Evolutionary conservation across 2,888 invertebrate species (phyloP).

Genomic region (Ecliptopera silaceata): DNA sequence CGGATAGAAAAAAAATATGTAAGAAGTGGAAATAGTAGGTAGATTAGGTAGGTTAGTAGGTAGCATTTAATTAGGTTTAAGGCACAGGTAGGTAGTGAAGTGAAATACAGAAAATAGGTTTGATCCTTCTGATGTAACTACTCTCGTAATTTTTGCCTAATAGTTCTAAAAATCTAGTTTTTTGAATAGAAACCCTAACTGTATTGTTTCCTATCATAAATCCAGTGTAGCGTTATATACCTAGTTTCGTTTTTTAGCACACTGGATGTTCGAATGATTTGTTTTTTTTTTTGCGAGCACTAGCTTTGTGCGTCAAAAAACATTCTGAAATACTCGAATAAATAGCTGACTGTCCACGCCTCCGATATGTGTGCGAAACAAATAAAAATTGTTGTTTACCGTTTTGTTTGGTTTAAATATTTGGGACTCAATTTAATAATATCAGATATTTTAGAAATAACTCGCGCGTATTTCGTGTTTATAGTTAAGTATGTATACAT

Average conservation of each 20-base stretch:
- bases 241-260: conserved; percentile 7
- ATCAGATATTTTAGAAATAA: no score
- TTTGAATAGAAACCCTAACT: not conserved
- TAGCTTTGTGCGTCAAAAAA: conserved; percentile 15
- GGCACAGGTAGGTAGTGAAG: no score
- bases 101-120: no score
- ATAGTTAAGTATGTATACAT: no score
- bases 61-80: no score
- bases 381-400: not conserved
- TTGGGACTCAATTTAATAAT: not conserved
- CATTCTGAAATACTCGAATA: conserved; percentile 11
- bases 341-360: conserved; percentile 12
- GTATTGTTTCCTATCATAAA: conserved; percentile 11
- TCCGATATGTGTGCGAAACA: conserved; percentile 10
- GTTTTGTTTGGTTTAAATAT: not conserved
- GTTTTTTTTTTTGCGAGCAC: conserved; percentile 12
- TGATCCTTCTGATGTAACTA: no score
- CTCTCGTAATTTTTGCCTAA: no score
- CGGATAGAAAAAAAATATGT: no score
- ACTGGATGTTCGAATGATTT: conserved; percentile 12
- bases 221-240: conserved; percentile 1
- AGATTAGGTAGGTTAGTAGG: no score
- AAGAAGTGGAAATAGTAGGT: no score
- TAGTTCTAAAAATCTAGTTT: not conserved
- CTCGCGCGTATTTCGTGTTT: no score